Evolutionary conservation across 1,140 invertebrate species (phyloP).

Genomic region (Lerema accius): DNA sequence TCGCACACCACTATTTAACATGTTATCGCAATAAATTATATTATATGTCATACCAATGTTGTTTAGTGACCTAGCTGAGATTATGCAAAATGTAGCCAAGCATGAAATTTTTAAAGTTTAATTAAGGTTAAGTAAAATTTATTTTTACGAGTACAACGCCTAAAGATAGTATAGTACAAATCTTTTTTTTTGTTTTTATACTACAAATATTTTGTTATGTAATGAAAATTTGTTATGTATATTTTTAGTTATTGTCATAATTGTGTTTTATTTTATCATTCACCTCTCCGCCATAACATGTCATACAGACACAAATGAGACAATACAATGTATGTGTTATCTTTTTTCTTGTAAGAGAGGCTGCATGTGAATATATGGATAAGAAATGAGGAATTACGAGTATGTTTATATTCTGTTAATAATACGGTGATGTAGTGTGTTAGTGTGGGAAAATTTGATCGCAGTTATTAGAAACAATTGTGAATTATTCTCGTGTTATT

Average conservation of each 20-base stretch:
- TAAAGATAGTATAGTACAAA: too few relatives aligned
- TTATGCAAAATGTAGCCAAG: constrained; percentile 41
- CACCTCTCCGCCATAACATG: too few relatives aligned
- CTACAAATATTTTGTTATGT: too few relatives aligned
- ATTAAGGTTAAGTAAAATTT: not conserved
- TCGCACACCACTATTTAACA: constrained; percentile 44
- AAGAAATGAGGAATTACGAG: not conserved
- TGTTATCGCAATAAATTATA: constrained; percentile 54
- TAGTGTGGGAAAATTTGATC: not conserved
- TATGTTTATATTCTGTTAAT: constrained; percentile 1
- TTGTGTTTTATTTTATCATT: too few relatives aligned
- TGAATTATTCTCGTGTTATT: not conserved
- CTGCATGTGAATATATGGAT: too few relatives aligned
- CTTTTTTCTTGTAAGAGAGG: too few relatives aligned
- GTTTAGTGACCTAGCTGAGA: constrained; percentile 57
- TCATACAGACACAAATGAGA: too few relatives aligned
- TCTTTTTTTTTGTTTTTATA: too few relatives aligned
- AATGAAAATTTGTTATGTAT: too few relatives aligned
- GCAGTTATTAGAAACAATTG: constrained; percentile 2
- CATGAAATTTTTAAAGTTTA: constrained; percentile 1
- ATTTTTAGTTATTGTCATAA: too few relatives aligned
- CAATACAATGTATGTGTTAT: too few relatives aligned
- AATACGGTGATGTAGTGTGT: constrained; percentile 7
- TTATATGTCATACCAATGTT: constrained; percentile 45
- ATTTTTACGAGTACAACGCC: not conserved